A percentile compares a stretch with the other conserved stretches of the same genome.
Conservation (phyloP, 2,797 vertebrate genomes). For the Peromyscus melanophrys region DNA sequence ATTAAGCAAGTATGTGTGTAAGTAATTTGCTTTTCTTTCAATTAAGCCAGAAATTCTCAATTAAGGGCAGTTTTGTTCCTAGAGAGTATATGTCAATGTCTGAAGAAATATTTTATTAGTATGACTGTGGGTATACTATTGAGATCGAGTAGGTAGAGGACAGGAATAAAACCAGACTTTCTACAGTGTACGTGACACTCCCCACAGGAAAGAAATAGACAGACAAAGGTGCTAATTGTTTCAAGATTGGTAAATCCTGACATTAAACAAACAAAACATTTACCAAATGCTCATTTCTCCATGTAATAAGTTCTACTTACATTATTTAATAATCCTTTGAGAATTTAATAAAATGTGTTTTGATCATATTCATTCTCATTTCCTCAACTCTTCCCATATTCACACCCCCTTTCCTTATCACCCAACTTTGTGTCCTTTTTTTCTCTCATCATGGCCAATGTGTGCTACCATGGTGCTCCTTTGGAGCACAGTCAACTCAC, state of each 20-base stretch:
- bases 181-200: background rate
- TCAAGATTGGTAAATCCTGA: background rate
- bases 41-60: background rate
- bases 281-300: background rate
- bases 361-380: background rate
- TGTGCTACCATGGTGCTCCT: background rate
- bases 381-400: background rate
- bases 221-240: background rate
- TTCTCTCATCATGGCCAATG: no score
- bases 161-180: background rate
- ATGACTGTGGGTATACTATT: background rate
- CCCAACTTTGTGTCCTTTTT: background rate
- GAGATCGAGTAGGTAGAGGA: background rate
- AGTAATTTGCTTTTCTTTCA: background rate
- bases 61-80: background rate
- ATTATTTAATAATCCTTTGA: background rate
- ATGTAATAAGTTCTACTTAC: background rate
- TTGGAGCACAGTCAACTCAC: background rate
- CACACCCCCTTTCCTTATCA: background rate
- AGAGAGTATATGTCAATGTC: background rate
- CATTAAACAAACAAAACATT: background rate
- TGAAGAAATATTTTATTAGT: background rate
- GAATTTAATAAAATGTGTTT: background rate
- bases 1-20: background rate
- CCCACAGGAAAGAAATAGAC: background rate